Base-by-base conservation (phyloP, 2,888 invertebrate genomes). In the Notodonta ziczac region DNA sequence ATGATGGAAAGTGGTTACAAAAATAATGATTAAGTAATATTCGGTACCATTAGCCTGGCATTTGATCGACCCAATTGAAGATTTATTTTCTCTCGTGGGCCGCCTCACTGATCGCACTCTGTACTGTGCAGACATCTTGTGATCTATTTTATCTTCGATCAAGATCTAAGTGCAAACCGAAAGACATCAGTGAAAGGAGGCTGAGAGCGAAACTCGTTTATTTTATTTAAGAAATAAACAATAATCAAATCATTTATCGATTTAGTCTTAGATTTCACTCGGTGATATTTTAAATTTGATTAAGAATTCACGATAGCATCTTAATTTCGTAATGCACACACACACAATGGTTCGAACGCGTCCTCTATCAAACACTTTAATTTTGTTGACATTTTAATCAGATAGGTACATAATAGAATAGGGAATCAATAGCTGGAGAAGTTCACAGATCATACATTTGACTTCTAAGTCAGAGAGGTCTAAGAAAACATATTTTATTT, bases 31-130 rank as follows among this genome's bases (percentile, higher is more conserved):
- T 71, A 76, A 76, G 70, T 79, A 82, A 84, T 82, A 80, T 78
- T 76, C 75, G 76, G 76, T 78, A 77, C 77, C 74, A 82, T 82
- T 82, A 81, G 83, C 80, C 78, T 89, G 90, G 88, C 90, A 90
- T 92, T 92, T 91, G 88, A 91, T 89, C 85, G 93, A 90, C 93
- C 93, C 82, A 92, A 92, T 91, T 92, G 90, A 85, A 86, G 87
- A 90, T 91, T 89, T 92, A 92, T 92, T 92, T 92, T 91, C 90
- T 89, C 86, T 88, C 85, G 76, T 79, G 76, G 83, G 76, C 77
- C 82, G 82, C 81, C 82, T 83, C 81, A 78, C 83, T 89, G 91
- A 88, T 87, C 88, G 89, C 82, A 72, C 69, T 63, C 72, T 77
- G 81, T 82, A 81, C 81, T 78, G 84, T 85, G 87, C 89, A 88